Base-by-base conservation (phyloP, 2,113 vertebrate genomes). In the Chunga burmeisteri region DNA sequence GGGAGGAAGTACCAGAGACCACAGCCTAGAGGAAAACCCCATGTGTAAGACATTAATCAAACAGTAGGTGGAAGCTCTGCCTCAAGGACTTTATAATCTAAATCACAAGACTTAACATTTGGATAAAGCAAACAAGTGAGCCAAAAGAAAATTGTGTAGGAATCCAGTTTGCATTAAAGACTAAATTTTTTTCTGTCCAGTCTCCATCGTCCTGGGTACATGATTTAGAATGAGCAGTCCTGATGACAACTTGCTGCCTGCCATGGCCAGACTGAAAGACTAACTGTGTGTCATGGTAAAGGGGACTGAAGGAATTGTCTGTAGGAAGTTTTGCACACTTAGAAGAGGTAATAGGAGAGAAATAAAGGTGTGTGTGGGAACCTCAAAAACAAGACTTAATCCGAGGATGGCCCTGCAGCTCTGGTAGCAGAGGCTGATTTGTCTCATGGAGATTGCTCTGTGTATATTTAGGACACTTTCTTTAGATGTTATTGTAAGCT, bases 201-300 rank as follows among this genome's bases (percentile, higher is more conserved):
- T 42, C 11, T 11, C n/a, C 4, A 9, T n/a, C 7, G 0, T 52
- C 34, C 21, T 53, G 49, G 34, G 18, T 52, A 36, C 8, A 16
- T 0, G 0, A 42, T 36, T 38, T 38, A 46, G 19, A 53, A 70
- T 2, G 1, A 38, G 34, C 49, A 44, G 16, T 79, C 62, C 66
- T 86, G 23, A 42, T 77, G n/a, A 42, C n/a, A 67, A 5, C 0
- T 71, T 81, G 38, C 8, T 10, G 61, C 29, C 19, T 71, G 11
- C 55, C 34, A 36, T 58, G 7, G 63, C 52, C 18, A 59, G 25
- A 42, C 16, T 26, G 30, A 50, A 82, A 62, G 25, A 72, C 38
- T 65, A 32, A 46, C 40, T 34, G 6, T 59, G 38, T 74, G 23
- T 68, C 21, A 13, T 61, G 19, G n/a, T 56, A 42, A 66, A 89